phyloP scores from a whole-genome alignment of 2,888 invertebrate genomes.

The Drosophila borborema region DNA sequence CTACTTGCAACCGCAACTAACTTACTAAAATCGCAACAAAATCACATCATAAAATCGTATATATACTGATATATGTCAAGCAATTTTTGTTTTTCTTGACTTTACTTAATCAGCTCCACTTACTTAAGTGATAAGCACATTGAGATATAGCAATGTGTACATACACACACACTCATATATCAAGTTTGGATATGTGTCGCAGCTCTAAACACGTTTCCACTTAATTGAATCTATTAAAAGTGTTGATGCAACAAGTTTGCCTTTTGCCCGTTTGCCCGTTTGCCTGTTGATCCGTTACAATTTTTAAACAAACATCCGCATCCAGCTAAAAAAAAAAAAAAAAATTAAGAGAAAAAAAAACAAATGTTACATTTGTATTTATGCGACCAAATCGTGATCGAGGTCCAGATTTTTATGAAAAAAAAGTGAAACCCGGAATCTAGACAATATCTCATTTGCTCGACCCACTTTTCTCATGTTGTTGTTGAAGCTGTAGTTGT shows the following conservation, averaged over 20 bases:
- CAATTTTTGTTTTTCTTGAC: neutral
- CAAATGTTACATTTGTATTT: conserved; percentile 20
- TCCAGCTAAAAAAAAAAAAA: conserved; percentile 10
- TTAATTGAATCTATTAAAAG: conserved; percentile 42
- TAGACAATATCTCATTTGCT: conserved; percentile 4
- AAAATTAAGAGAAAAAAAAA: neutral
- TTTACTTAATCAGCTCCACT: conserved; percentile 1
- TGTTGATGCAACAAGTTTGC: conserved; percentile 41
- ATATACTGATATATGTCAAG: neutral
- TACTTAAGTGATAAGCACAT: conserved; percentile 6
- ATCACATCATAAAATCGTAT: conserved; percentile 12
- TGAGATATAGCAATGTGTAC: neutral
- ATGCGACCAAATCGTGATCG: conserved; percentile 16
- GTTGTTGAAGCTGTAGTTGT: no score
- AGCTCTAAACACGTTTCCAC: conserved; percentile 45
- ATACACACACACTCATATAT: no score
- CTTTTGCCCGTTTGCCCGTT: neutral
- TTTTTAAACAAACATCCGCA: conserved; percentile 30
- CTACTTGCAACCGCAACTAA: neutral
- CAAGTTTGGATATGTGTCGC: conserved; percentile 1
- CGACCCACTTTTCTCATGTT: conserved; percentile 34
- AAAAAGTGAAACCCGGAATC: conserved; percentile 57
- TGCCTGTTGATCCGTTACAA: conserved; percentile 8
- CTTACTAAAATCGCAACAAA: conserved; percentile 3
- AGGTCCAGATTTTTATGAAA: conserved; percentile 3